phyloP scores from a whole-genome alignment of 2,888 invertebrate species.

The Polyommatus iphigenia region DNA sequence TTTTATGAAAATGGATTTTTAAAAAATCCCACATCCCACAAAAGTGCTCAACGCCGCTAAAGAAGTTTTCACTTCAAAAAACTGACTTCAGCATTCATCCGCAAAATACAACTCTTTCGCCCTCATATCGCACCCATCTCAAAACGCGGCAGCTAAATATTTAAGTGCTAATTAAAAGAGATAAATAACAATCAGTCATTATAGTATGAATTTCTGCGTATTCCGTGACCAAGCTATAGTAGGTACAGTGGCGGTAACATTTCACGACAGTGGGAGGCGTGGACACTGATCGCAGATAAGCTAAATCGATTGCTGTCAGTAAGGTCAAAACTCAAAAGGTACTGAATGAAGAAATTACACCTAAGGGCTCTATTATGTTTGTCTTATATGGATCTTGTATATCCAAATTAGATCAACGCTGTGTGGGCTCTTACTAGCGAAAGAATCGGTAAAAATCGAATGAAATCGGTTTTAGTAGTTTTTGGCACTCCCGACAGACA shows the following conservation, averaged over 20 bases:
- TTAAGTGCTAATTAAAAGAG: too few species aligned
- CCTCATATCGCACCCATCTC: too few species aligned
- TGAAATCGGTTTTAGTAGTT: not conserved
- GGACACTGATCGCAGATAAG: not conserved
- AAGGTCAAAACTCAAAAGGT: slow-evolving; percentile 8
- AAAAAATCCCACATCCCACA: too few species aligned
- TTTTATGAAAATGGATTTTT: too few species aligned
- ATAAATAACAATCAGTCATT: too few species aligned
- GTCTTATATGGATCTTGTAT: not conserved
- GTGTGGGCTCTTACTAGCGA: not conserved
- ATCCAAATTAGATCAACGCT: not conserved
- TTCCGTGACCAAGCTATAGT: not conserved
- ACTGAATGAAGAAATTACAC: slow-evolving; percentile 2
- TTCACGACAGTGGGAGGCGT: slow-evolving; percentile 8
- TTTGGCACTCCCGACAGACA: not conserved
- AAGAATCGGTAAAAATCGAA: not conserved
- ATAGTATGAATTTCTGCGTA: too few species aligned
- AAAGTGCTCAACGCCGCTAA: too few species aligned
- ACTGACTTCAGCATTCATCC: too few species aligned
- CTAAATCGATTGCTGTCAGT: not conserved
- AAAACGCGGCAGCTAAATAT: too few species aligned
- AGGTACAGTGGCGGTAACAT: not conserved
- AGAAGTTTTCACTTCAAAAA: too few species aligned
- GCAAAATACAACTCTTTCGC: too few species aligned
- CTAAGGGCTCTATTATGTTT: not conserved